Conservation (phyloP, 2,888 invertebrate genomes). For the Orthosia incerta region DNA sequence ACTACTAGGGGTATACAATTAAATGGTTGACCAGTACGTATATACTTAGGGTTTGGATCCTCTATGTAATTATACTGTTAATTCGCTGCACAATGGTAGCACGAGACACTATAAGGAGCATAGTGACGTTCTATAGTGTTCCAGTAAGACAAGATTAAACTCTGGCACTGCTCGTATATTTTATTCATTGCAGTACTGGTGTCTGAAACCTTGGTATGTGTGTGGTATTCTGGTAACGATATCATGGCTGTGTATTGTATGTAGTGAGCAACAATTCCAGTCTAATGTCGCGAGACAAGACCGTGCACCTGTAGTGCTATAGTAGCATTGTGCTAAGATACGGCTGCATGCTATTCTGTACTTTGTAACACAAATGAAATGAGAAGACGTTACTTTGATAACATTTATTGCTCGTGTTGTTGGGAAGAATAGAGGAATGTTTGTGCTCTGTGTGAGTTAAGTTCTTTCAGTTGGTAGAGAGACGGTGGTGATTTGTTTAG, state of each 20-base stretch:
- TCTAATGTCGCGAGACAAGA: slow-evolving; percentile 73
- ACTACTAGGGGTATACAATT: slow-evolving; percentile 1
- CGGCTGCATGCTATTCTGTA: slow-evolving; percentile 59
- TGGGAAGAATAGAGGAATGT: slow-evolving; percentile 33
- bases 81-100: slow-evolving; percentile 38
- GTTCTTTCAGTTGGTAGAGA: background rate
- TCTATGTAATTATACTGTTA: slow-evolving; percentile 40
- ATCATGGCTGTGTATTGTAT: slow-evolving; percentile 65
- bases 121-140: slow-evolving; percentile 53
- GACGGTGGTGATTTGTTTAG: slow-evolving; percentile 8
- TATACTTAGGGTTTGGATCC: background rate
- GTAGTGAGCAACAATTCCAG: slow-evolving; percentile 70
- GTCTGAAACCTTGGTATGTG: slow-evolving; percentile 61
- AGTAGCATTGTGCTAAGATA: slow-evolving; percentile 54
- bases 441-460: slow-evolving; percentile 14
- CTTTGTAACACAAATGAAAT: slow-evolving; percentile 63
- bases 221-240: slow-evolving; percentile 63
- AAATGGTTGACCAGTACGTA: slow-evolving; percentile 2
- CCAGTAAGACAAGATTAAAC: slow-evolving; percentile 68
- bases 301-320: slow-evolving; percentile 67
- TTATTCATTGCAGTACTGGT: slow-evolving; percentile 66
- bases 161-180: slow-evolving; percentile 67
- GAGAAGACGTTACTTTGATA: slow-evolving; percentile 57
- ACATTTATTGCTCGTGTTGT: slow-evolving; percentile 57
- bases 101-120: slow-evolving; percentile 50